Conservation (phyloP, 2,888 invertebrate species). For the Torymus texanus region DNA sequence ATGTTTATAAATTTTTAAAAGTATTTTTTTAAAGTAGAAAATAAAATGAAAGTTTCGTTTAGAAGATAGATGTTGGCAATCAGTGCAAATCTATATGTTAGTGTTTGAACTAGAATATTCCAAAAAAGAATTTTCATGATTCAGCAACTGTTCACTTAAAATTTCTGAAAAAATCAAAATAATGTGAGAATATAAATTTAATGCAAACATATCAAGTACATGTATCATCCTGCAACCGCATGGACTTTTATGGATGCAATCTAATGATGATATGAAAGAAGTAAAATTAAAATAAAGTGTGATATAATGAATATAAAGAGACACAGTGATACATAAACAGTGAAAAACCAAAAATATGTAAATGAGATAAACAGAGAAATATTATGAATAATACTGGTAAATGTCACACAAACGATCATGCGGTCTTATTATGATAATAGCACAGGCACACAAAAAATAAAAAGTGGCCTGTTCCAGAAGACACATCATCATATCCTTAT, state of each 20-base stretch:
- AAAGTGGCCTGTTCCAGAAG: no score
- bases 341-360: constrained; percentile 37
- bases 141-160: constrained; percentile 13
- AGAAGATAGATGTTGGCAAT: no score
- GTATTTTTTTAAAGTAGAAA: no score
- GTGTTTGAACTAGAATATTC: constrained; percentile 17
- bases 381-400: constrained; percentile 42
- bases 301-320: constrained; percentile 44
- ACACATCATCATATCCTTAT: no score
- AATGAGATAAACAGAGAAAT: constrained; percentile 42
- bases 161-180: constrained; percentile 26
- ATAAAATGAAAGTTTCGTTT: no score
- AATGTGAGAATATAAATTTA: constrained; percentile 30
- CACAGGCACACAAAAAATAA: no score
- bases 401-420: constrained; percentile 50
- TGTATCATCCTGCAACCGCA: constrained; percentile 28
- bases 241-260: constrained; percentile 44
- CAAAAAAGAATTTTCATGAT: not conserved
- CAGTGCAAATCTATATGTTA: constrained; percentile 1
- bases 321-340: constrained; percentile 41
- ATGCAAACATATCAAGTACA: constrained; percentile 43
- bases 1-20: no score
- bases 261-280: constrained; percentile 43
- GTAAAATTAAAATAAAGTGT: constrained; percentile 25
- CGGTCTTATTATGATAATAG: constrained; percentile 30